Percentiles rank a stretch among this genome's conserved stretches.
These are phyloP conservation scores for Lomographa bimaculata DNA, from an alignment of 2,888 invertebrate genomes.

Conservation along the genomic window DNA sequence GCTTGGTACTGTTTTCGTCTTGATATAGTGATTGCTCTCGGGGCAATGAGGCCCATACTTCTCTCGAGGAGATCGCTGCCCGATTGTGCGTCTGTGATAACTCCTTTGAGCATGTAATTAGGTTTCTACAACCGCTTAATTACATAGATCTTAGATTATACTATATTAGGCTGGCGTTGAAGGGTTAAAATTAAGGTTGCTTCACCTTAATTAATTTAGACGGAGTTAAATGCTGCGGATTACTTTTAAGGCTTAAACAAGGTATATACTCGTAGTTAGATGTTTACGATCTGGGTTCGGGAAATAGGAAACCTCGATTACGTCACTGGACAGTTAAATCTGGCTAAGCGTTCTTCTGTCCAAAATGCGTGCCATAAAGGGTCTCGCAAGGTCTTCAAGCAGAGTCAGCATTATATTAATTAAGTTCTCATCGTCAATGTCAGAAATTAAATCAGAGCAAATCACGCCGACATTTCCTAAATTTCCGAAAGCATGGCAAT, in stretches of 20 bases:
- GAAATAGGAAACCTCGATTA: background rate
- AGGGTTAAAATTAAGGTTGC: slow-evolving; percentile 8
- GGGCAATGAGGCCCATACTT: slow-evolving; percentile 6
- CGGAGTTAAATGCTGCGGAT: slow-evolving; percentile 5
- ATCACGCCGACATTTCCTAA: background rate
- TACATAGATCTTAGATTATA: slow-evolving; percentile 15
- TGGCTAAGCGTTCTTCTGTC: slow-evolving; percentile 6
- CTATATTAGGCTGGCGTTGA: slow-evolving; percentile 6
- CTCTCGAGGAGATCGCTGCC: slow-evolving; percentile 5
- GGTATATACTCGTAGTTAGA: slow-evolving; percentile 4
- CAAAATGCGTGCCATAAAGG: background rate
- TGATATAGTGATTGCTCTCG: slow-evolving; percentile 1
- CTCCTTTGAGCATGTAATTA: slow-evolving; percentile 18
- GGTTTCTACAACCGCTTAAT: slow-evolving; percentile 13
- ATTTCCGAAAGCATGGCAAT: slow-evolving; percentile 3
- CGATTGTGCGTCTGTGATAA: slow-evolving; percentile 10
- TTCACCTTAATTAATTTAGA: slow-evolving; percentile 14
- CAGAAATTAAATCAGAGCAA: slow-evolving; percentile 1
- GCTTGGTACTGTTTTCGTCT: background rate
- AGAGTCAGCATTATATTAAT: too few relatives aligned
- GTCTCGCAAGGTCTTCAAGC: background rate
- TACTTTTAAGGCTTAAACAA: slow-evolving; percentile 10
- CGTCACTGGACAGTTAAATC: slow-evolving; percentile 7
- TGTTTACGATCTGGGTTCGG: background rate
- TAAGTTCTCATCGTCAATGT: too few relatives aligned